phyloP scores from a whole-genome alignment of 2,888 invertebrate species.

The Vanessa cardui region DNA sequence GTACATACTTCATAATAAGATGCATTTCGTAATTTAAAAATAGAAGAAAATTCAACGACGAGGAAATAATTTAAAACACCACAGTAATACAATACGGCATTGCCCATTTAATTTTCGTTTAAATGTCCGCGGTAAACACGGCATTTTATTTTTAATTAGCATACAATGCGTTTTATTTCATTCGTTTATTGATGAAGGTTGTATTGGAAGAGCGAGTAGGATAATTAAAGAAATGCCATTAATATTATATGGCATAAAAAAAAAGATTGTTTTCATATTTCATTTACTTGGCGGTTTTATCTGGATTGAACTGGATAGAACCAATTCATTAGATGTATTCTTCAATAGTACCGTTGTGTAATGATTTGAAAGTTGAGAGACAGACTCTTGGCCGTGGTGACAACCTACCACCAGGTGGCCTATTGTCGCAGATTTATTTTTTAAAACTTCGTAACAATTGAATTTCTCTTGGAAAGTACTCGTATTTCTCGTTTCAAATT shows the following conservation, averaged over 20 bases:
- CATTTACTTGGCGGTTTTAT: neutral
- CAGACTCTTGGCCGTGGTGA: too few relatives aligned
- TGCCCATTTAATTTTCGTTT: neutral
- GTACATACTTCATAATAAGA: too few relatives aligned
- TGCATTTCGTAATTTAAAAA: too few relatives aligned
- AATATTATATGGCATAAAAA: neutral
- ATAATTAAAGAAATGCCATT: neutral
- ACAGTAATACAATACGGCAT: neutral
- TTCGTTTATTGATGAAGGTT: slow-evolving; percentile 1
- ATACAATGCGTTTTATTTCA: neutral
- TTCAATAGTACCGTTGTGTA: too few relatives aligned
- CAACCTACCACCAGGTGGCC: too few relatives aligned
- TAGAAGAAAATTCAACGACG: neutral
- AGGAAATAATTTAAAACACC: neutral
- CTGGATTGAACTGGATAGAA: too few relatives aligned
- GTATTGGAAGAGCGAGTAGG: neutral
- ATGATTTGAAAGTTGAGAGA: too few relatives aligned
- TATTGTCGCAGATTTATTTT: too few relatives aligned
- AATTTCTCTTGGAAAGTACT: too few relatives aligned
- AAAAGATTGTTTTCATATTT: neutral
- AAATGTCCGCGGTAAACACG: neutral
- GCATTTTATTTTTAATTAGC: slow-evolving; percentile 1
- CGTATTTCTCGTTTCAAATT: too few relatives aligned
- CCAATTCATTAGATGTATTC: too few relatives aligned
- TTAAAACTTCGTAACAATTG: too few relatives aligned